These are phyloP conservation scores for Psettodes erumei DNA, from an alignment of 2,113 vertebrate genomes.

Conservation along the genomic window DNA sequence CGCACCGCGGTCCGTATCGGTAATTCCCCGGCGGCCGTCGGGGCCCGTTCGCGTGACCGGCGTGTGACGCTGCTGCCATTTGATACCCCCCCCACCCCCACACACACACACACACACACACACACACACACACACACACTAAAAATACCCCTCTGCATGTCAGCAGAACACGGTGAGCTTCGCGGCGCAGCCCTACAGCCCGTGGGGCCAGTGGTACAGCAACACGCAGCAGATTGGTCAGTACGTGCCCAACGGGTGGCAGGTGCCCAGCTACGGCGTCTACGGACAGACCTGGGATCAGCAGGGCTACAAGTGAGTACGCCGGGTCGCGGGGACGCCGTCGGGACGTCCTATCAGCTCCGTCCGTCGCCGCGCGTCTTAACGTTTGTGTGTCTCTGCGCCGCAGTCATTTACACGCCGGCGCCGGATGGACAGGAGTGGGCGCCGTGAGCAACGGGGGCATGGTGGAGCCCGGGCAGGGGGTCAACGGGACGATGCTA, in stretches of 20 bases:
- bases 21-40: no score
- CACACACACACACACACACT: no score
- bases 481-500: constrained; percentile 91
- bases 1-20: no score
- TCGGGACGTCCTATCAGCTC: no score
- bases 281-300: constrained; percentile 97
- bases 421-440: constrained; percentile 89
- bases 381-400: neutral
- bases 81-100: constrained; percentile 21
- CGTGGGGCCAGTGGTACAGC: constrained; percentile 97
- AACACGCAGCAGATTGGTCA: constrained; percentile 95
- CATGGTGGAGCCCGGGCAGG: constrained; percentile 86
- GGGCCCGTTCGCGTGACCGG: no score
- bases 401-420: constrained; percentile 89
- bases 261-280: constrained; percentile 92
- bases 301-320: constrained; percentile 93
- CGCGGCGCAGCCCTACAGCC: constrained; percentile 90
- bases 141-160: constrained; percentile 38
- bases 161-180: constrained; percentile 92
- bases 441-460: constrained; percentile 78
- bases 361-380: no score
- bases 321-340: no score
- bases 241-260: constrained; percentile 97
- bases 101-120: no score
- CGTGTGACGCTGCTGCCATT: neutral